Conservation (phyloP, 2,797 vertebrate species). For the Crocodylus rhombifer region DNA sequence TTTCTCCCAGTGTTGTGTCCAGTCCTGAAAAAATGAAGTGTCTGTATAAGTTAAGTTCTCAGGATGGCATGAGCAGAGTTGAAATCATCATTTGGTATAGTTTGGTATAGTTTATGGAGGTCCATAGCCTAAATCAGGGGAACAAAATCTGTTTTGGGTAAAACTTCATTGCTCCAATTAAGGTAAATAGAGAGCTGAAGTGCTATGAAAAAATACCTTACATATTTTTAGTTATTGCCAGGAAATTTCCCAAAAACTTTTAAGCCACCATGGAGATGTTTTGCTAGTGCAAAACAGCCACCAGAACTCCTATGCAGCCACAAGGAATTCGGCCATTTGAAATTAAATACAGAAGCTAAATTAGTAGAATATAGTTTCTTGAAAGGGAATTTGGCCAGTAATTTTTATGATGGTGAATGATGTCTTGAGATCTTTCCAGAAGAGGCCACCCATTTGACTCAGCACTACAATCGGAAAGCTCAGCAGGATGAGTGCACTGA, state of each 20-base stretch:
- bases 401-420: neutral
- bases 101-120: neutral
- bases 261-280: neutral
- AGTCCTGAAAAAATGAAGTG: conserved; percentile 46
- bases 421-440: neutral
- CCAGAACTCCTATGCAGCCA: neutral
- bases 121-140: neutral
- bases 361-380: neutral
- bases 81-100: conserved; percentile 17
- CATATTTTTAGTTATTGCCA: too few species aligned
- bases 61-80: neutral
- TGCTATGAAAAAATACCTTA: too few species aligned
- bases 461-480: neutral
- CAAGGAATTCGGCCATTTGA: neutral
- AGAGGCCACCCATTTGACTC: neutral
- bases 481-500: neutral
- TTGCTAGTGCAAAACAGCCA: neutral
- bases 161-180: neutral
- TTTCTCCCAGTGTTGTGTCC: conserved; percentile 40
- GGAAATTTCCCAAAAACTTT: neutral
- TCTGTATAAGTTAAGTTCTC: conserved; percentile 22
- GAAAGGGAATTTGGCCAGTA: neutral
- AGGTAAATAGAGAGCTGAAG: neutral
- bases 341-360: neutral
- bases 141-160: neutral